Base-by-base conservation (phyloP, 2,113 vertebrate species). In the Cyrtonyx montezumae region DNA sequence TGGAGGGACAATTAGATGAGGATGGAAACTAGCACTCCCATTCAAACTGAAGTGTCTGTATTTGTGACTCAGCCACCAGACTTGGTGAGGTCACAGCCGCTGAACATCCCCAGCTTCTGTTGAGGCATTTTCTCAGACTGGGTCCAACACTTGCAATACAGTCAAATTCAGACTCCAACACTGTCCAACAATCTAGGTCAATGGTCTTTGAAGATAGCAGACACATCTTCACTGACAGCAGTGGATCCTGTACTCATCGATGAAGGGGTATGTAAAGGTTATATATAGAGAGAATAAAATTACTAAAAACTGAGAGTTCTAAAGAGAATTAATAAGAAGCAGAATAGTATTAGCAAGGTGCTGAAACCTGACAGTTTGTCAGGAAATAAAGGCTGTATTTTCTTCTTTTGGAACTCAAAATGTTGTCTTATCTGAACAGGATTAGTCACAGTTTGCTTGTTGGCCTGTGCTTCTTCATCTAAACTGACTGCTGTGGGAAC, bases 151-250 rank as follows among this genome's bases (percentile, higher is more conserved):
- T 53, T 58, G 23, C 3, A 80, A 5, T 30, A 8, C 25, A 43
- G 12, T 62, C 49, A 26, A 56, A 86, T 61, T 83, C 28, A 40
- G n/a, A 66, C n/a, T 45, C 42, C 23, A 23, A 49, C 2, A 2
- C 28, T 43, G 12, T 48, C 63, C 65, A 36, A 15, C n/a, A 74
- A 56, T 65, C 16, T 43, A 36, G 1, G 25, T 73, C 16, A 51
- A 8, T 66, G 48, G 74, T 51, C 13, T 68, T 45, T 69, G 30
- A 56, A 90, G 17, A 48, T 1, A 8, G 8, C 14, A 75, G 32
- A 32, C 0, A 0, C 37, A 55, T 73, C 75, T 76, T 25, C 25
- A 32, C 7, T 28, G 23, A 45, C 21, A 59, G 0, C 51, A 63
- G 45, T 15, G 22, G 21, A 19, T 45, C 4, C 11, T 76, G 6